phyloP scores from a whole-genome alignment of 1,140 invertebrate species.

The Helicoverpa armigera region DNA sequence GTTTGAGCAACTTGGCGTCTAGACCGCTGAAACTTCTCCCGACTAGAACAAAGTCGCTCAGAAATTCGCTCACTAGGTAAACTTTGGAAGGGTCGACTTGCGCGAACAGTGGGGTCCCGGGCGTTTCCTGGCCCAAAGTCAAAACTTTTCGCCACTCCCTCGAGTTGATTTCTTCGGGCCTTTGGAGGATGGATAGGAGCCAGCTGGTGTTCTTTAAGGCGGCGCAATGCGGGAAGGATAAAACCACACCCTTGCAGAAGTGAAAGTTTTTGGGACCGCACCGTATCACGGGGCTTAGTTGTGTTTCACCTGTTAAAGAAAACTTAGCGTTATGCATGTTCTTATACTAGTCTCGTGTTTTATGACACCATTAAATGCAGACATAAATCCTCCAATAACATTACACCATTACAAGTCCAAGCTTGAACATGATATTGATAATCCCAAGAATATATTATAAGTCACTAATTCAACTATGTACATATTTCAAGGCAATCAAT shows the following conservation, averaged over 20 bases:
- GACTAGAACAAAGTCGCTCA: conserved; percentile 95
- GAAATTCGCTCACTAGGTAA: conserved; percentile 95
- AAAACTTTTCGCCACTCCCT: conserved; percentile 92
- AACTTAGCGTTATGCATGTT: not conserved
- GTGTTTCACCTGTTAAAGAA: conserved; percentile 87
- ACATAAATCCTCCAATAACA: too few species aligned
- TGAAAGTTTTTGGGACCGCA: conserved; percentile 93
- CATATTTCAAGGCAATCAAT: conserved; percentile 40
- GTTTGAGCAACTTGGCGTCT: conserved; percentile 91
- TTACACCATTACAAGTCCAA: not conserved
- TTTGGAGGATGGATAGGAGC: conserved; percentile 92
- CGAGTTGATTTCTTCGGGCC: conserved; percentile 86
- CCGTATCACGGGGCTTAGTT: conserved; percentile 96
- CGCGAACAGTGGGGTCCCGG: conserved; percentile 97
- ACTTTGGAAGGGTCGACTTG: conserved; percentile 95
- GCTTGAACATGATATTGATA: conserved; percentile 1
- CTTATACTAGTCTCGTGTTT: not conserved
- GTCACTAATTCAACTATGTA: conserved; percentile 18
- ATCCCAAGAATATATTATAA: conserved; percentile 5
- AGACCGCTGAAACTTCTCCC: conserved; percentile 91
- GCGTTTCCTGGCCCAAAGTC: conserved; percentile 97
- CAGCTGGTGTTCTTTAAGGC: conserved; percentile 91
- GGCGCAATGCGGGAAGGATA: conserved; percentile 97
- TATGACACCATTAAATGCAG: too few species aligned
- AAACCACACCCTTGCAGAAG: conserved; percentile 95